These are phyloP conservation scores for Arrhopalites spinosus DNA, from an alignment of 2,888 invertebrate genomes.

Conservation along the genomic window DNA sequence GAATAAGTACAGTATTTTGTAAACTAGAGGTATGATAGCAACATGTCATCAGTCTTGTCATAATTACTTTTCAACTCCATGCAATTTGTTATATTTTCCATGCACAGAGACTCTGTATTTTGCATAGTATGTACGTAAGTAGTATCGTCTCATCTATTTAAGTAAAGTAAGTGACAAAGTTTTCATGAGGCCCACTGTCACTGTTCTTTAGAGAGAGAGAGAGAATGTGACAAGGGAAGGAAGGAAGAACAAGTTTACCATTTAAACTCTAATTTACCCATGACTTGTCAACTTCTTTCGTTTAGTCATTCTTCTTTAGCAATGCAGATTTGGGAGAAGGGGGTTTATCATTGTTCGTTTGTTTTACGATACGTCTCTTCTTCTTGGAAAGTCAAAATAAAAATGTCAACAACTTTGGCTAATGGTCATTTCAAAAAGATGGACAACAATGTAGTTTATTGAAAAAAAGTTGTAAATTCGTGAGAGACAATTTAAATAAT, in stretches of 20 bases:
- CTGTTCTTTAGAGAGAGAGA: background rate
- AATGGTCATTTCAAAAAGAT: no score
- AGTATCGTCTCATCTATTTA: constrained; percentile 12
- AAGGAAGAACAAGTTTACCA: constrained; percentile 15
- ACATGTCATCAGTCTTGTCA: constrained; percentile 16
- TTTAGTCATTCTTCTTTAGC: constrained; percentile 8
- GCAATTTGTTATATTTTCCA: background rate
- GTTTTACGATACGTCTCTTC: background rate
- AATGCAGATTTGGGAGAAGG: constrained; percentile 1
- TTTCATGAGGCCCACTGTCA: background rate
- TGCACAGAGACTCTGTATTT: background rate
- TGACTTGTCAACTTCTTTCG: constrained; percentile 19
- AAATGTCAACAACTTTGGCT: constrained; percentile 17
- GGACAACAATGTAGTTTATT: no score
- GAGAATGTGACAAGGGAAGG: background rate
- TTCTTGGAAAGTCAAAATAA: background rate
- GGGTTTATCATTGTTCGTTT: constrained; percentile 8
- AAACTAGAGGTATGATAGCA: background rate
- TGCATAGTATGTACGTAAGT: no score
- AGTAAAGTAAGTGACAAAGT: background rate
- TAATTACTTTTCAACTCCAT: constrained; percentile 10
- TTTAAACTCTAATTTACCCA: constrained; percentile 20
- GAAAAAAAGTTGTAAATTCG: no score
- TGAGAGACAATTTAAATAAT: no score
- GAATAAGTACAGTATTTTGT: background rate